Base-by-base conservation (phyloP, 30 jellyfish, hydroid and myxozoan species). In the Morbakka virulenta region DNA sequence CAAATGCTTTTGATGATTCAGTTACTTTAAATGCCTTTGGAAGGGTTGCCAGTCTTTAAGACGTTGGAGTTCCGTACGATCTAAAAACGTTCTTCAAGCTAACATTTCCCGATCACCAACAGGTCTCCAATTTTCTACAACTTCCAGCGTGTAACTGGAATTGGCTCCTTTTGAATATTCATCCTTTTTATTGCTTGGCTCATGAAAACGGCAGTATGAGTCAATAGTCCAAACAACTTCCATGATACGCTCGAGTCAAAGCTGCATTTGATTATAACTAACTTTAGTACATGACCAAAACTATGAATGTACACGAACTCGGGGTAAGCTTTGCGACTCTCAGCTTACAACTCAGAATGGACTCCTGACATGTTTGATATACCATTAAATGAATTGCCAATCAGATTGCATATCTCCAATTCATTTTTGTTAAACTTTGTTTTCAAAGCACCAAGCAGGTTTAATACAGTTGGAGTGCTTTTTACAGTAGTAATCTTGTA, bases 51-150 rank as follows among this genome's bases (percentile, higher is more conserved):
- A n/a, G n/a, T n/a, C 29, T 32, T 2, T 20, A 33, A 2, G 85
- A 74, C 3, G 23, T 4, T 49, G 85, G 53, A 11, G 22, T 73
- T 11, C 52, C 74, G n/a, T 50, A 52, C 6, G 29, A 2, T 3
- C 85, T 61, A 52, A 73, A 73, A 48, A 73, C 13, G 20, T 48
- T 73, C 41, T 27, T 51, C 33, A 73, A 52, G 28, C 62, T 74
- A 2, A 27, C 77, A 73, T 30, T 74, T 52, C 29, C 52, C 1
- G 85, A 73, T 74, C 85, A 73, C 76, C 78, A 73, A 0, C 78
- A 62, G 2, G 74, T 69, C 47, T 35, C 82, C 82, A 69, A 69
- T 69, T 21, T 69, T 69, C 47, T 69, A 69, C 3, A 36, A 4
- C 82, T 35, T 69, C n/a, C 47, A 21, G 29, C 24, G 72, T 6